These are phyloP conservation scores for Distichodus sexfasciatus DNA, from an alignment of 2,797 vertebrate genomes.

Conservation along the genomic window DNA sequence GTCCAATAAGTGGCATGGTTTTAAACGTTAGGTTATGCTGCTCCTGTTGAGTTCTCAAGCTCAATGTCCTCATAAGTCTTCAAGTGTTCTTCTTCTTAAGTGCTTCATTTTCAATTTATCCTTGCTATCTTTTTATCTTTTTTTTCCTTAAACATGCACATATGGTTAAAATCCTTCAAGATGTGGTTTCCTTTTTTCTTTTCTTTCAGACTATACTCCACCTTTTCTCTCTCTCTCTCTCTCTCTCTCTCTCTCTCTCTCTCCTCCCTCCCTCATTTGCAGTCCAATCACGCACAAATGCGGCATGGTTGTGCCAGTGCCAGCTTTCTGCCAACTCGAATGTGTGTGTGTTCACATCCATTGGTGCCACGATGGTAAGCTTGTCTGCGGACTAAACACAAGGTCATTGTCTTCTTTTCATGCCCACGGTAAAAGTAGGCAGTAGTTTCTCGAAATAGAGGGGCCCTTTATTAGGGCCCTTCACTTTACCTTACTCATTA, in stretches of 20 bases:
- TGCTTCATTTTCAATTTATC: not conserved
- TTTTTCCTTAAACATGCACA: not conserved
- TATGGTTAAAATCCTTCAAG: constrained; percentile 1
- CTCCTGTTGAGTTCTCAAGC: not conserved
- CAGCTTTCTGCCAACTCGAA: constrained; percentile 73
- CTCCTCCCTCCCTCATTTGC: constrained; percentile 64
- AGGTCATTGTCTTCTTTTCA: constrained; percentile 8
- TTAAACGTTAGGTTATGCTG: not conserved
- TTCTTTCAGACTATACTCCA: not conserved
- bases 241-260: constrained; percentile 34
- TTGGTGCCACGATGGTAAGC: constrained; percentile 14
- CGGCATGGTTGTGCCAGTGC: constrained; percentile 77
- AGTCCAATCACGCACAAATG: constrained; percentile 77
- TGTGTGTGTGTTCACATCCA: not conserved
- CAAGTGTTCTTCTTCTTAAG: no score
- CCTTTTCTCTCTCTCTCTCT: constrained; percentile 43
- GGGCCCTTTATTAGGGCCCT: no score
- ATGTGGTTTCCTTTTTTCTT: constrained; percentile 23
- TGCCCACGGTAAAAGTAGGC: not conserved
- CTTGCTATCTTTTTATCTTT: not conserved
- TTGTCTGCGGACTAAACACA: not conserved
- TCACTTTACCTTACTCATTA: no score
- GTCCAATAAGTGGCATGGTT: not conserved
- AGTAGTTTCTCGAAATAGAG: no score
- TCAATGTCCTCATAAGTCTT: no score